These are phyloP conservation scores for Scalopus aquaticus DNA, from an alignment of 2,113 vertebrate genomes.

Conservation along the genomic window DNA sequence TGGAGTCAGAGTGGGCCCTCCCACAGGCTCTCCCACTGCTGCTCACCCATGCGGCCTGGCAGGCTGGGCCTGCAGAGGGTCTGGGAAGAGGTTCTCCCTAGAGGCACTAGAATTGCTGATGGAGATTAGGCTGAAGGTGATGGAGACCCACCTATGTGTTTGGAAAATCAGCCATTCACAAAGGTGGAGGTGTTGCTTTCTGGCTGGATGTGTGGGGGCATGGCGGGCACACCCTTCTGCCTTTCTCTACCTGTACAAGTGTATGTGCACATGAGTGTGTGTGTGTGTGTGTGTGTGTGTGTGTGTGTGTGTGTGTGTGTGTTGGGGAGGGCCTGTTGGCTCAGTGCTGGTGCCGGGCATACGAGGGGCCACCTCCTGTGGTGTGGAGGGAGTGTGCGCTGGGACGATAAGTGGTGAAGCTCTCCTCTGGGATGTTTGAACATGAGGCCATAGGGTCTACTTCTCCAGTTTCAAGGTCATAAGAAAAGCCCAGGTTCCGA, in stretches of 20 bases:
- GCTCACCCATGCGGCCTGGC: conserved; percentile 65
- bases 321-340: too few species aligned
- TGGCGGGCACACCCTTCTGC: neutral
- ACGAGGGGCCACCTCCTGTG: neutral
- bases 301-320: too few species aligned
- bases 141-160: conserved; percentile 85
- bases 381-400: neutral
- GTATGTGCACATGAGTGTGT: neutral
- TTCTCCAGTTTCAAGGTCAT: neutral
- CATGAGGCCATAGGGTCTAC: too few species aligned
- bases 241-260: neutral
- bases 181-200: conserved; percentile 70
- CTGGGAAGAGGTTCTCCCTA: conserved; percentile 75
- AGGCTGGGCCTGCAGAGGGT: conserved; percentile 82
- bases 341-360: too few species aligned
- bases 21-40: neutral
- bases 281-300: neutral
- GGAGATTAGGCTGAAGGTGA: conserved; percentile 78
- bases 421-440: neutral
- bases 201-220: conserved; percentile 75
- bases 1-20: neutral
- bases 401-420: too few species aligned
- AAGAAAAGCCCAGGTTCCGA: neutral
- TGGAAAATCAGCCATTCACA: conserved; percentile 70
- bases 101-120: conserved; percentile 71